phyloP scores from a whole-genome alignment of 2,888 invertebrate genomes.

The Aproaerema taeniolella region DNA sequence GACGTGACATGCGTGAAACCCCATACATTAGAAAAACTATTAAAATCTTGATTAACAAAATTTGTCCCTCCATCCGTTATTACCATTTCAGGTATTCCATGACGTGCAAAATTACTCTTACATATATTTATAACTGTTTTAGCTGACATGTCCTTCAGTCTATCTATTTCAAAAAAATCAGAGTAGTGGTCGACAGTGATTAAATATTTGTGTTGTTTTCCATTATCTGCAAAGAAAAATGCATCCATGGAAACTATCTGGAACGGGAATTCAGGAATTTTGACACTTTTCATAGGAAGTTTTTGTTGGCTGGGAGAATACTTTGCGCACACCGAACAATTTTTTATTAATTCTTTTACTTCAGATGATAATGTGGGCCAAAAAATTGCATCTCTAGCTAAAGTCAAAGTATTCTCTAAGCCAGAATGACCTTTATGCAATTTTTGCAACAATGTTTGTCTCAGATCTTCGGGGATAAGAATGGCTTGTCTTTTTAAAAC shows the following conservation, averaged over 20 bases:
- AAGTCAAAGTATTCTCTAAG: not conserved
- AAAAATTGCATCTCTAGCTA: conserved; percentile 3
- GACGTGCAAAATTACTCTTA: too few species aligned
- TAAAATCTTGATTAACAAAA: too few species aligned
- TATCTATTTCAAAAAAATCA: not conserved
- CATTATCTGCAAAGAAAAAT: conserved; percentile 2
- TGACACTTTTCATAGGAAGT: not conserved
- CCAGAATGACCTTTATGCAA: conserved; percentile 5
- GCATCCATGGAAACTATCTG: conserved; percentile 4
- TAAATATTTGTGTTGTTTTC: not conserved
- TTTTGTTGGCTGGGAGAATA: conserved; percentile 1
- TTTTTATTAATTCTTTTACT: conserved; percentile 2
- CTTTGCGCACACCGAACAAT: not conserved
- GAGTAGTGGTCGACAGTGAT: too few species aligned
- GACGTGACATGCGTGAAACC: too few species aligned
- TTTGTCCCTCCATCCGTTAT: too few species aligned
- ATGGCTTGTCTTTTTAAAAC: conserved; percentile 5
- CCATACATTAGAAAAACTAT: too few species aligned
- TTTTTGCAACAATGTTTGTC: not conserved
- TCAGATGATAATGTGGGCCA: conserved; percentile 1
- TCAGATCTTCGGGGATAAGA: not conserved
- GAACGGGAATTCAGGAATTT: conserved; percentile 4
- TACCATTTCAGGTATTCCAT: too few species aligned
- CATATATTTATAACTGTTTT: too few species aligned
- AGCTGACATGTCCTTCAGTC: not conserved